Conservation (phyloP, 2,113 vertebrate species). For the Heloderma charlesbogerti region DNA sequence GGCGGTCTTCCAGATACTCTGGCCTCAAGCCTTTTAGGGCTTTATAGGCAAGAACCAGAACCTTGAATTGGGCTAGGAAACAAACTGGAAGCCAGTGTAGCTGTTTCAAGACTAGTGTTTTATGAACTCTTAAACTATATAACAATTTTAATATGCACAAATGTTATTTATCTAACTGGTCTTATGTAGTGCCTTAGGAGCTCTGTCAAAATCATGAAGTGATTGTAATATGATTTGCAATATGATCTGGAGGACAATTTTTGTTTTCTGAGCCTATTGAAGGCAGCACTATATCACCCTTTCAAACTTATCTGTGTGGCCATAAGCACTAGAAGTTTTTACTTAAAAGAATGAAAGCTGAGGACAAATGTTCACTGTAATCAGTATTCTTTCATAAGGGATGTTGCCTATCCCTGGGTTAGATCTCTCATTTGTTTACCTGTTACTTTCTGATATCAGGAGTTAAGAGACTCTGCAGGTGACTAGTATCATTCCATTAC, state of each 20-base stretch:
- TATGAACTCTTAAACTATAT: too few relatives aligned
- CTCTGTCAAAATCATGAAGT: neutral
- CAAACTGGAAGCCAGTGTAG: too few relatives aligned
- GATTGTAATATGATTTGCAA: neutral
- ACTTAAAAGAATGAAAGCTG: neutral
- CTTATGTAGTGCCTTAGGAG: neutral
- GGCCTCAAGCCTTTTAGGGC: too few relatives aligned
- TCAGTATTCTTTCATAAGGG: neutral
- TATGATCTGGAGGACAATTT: neutral
- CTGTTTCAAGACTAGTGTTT: too few relatives aligned
- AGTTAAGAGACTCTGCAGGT: neutral
- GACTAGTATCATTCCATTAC: neutral
- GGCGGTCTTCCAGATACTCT: too few relatives aligned
- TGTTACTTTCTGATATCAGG: neutral
- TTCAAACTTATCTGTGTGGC: neutral
- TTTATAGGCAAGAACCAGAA: too few relatives aligned
- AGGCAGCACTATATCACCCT: neutral
- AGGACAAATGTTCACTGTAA: neutral
- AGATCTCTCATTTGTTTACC: neutral
- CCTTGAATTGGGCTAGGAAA: too few relatives aligned
- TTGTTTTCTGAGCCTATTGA: neutral
- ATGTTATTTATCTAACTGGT: neutral
- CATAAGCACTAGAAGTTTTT: neutral
- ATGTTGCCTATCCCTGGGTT: neutral
- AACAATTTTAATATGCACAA: neutral